These are phyloP conservation scores for Euplagia quadripunctaria DNA, from an alignment of 2,888 invertebrate genomes.

Conservation along the genomic window DNA sequence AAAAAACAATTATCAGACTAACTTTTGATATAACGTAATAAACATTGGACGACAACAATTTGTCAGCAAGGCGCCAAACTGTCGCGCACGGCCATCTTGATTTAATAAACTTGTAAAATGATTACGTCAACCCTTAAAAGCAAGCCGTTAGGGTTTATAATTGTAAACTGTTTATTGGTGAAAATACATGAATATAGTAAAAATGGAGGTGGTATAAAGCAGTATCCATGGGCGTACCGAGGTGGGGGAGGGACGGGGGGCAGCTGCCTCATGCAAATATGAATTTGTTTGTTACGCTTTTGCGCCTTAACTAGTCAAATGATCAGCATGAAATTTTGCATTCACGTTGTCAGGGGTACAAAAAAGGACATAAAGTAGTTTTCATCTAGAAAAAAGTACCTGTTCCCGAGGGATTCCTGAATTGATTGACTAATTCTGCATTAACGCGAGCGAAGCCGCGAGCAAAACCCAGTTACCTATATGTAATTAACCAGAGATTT, in stretches of 20 bases:
- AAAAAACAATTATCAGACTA: not conserved
- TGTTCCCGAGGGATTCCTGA: too few species aligned
- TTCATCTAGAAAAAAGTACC: too few species aligned
- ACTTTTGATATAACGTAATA: not conserved
- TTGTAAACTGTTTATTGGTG: conserved; percentile 18
- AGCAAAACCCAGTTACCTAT: too few species aligned
- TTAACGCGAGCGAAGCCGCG: too few species aligned
- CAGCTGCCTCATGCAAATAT: not conserved
- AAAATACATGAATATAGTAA: conserved; percentile 4
- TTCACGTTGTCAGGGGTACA: too few species aligned
- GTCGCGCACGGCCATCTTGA: conserved; percentile 45
- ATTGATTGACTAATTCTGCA: too few species aligned
- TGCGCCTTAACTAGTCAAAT: too few species aligned
- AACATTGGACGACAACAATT: conserved; percentile 28
- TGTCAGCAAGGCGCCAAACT: conserved; percentile 51
- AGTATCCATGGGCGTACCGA: not conserved
- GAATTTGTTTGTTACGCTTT: too few species aligned
- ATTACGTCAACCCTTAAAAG: conserved; percentile 30
- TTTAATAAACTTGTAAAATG: conserved; percentile 39
- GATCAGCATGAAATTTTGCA: too few species aligned
- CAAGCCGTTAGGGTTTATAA: conserved; percentile 22
- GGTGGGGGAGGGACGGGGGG: not conserved
- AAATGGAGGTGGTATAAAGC: conserved; percentile 13
- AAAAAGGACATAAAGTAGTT: too few species aligned
- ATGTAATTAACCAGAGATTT: too few species aligned